Percentiles rank a stretch among this genome's conserved stretches.
These are phyloP conservation scores for Nycticorax nycticorax DNA, from an alignment of 2,113 vertebrate species.

Conservation along the genomic window DNA sequence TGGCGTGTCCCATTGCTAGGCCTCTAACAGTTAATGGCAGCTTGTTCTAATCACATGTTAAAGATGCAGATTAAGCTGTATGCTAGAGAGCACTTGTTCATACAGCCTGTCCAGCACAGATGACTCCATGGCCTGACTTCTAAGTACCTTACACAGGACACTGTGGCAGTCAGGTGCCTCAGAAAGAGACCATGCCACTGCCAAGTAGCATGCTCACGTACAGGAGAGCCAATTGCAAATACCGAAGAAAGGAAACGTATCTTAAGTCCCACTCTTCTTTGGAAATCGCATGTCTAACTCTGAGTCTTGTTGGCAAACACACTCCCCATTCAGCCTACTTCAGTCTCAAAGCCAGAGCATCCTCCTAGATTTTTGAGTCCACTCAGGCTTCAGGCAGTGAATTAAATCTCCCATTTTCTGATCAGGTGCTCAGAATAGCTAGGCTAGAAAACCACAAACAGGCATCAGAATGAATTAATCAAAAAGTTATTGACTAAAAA, in stretches of 20 bases:
- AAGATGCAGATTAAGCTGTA: background rate
- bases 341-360: background rate
- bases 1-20: background rate
- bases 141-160: background rate
- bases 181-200: background rate
- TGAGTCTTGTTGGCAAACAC: background rate
- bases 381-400: background rate
- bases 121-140: background rate
- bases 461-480: background rate
- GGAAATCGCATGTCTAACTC: background rate
- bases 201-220: background rate
- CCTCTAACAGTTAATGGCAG: background rate
- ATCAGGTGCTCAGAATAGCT: background rate
- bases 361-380: background rate
- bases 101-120: background rate
- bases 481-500: background rate
- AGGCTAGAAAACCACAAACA: background rate
- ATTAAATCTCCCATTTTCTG: background rate
- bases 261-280: background rate
- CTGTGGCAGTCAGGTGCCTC: background rate
- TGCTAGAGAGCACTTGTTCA: background rate
- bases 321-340: background rate
- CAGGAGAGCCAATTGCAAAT: background rate
- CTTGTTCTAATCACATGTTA: background rate
- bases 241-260: accelerated